Base-by-base conservation (phyloP, 2,113 vertebrate genomes). In the Oncorhynchus keta region DNA sequence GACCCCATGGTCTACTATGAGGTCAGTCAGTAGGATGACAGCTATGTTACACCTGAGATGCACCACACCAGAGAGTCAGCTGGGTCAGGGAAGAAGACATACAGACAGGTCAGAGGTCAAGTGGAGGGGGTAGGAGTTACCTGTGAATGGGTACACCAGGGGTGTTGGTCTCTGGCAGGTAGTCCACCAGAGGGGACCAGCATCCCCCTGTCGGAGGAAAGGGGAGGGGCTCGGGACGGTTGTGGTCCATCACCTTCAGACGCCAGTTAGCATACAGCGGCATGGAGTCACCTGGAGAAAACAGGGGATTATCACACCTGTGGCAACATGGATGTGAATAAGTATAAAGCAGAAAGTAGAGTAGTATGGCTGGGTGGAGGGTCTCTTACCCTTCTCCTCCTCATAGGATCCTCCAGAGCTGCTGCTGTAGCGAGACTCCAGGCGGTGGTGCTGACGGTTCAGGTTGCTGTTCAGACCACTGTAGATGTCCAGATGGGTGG, bases 391-490 rank as follows among this genome's bases (percentile, higher is more conserved):
- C 93, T 99, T 99, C 89, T 99, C 98, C 79, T 99, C 98, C 87
- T 99, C 97, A 2, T 99, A 99, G n/a, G 98, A 99, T 73, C 98
- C 97, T 89, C 98, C 97, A 64, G 98, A 99, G 91, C 98, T 99
- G 95, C 97, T 99, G 87, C 98, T 99, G 91, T 99, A 99, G 72
- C 98, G 96, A 73, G 98, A 99, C 72, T 99, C 98, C 81, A 99
- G 93, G 16, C 98, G 96, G 89, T 99, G 98, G 85, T 99, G 97
- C 68, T 99, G 98, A 5, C 97, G 95, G 84, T 95, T 98, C 84
- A 98, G 89, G 86, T 99, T 98, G 75, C 93, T 96, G 87, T 96
- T 99, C 71, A 99, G 87, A 18, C 98, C 98, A 0, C 94, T 92
- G 93, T 98, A 99, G 86, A 98, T 95, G 78, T 99, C 98, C 48